Evolutionary conservation across 2,888 invertebrate genomes (phyloP).

Genomic region (Hipparchia sbordonii): DNA sequence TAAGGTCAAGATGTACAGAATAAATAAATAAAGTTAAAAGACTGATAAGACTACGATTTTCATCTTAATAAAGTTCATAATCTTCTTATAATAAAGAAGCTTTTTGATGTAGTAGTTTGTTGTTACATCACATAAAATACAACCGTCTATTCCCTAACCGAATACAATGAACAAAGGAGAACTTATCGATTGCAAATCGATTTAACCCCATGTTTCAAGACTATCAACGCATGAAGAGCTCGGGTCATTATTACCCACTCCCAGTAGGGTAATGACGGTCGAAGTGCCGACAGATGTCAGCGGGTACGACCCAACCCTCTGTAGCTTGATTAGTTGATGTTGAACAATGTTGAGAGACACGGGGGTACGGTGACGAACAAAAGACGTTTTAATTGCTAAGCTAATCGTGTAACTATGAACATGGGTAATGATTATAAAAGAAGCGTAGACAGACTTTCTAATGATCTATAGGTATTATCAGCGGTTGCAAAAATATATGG

Average conservation of each 20-base stretch:
- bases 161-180: not conserved
- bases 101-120: too few species aligned
- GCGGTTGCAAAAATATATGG: too few species aligned
- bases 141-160: not conserved
- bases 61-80: too few species aligned
- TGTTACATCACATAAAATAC: too few species aligned
- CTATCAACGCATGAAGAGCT: conserved; percentile 13
- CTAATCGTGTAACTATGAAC: conserved; percentile 5
- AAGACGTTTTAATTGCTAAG: conserved; percentile 27
- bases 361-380: conserved; percentile 31
- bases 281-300: conserved; percentile 52
- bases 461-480: not conserved
- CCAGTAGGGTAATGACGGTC: conserved; percentile 38
- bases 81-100: too few species aligned
- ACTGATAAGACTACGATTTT: too few species aligned
- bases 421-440: conserved; percentile 6
- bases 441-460: not conserved
- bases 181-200: conserved; percentile 14
- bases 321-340: conserved; percentile 49
- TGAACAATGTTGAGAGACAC: conserved; percentile 53
- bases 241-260: conserved; percentile 30
- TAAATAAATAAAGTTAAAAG: too few species aligned
- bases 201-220: conserved; percentile 22
- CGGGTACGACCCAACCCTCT: conserved; percentile 38
- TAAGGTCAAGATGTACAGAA: too few species aligned